Evolutionary conservation across 64 coral and sea anemone genomes (phyloP).

Genomic region (Pachyseris speciosa): DNA sequence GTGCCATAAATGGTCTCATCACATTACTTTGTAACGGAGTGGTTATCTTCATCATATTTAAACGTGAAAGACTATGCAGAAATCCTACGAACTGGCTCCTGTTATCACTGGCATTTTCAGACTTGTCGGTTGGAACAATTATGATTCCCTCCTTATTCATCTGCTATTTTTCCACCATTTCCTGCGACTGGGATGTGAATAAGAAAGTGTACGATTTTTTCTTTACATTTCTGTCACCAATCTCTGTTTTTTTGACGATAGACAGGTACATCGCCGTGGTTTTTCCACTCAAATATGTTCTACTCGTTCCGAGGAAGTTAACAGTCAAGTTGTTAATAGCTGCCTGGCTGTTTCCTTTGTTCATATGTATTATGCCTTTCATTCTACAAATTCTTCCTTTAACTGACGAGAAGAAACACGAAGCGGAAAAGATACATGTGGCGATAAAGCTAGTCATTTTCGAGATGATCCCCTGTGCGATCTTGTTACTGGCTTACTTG

Average conservation of each 20-base stretch:
- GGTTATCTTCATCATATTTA: slow-evolving; percentile 56
- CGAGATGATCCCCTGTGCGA: slow-evolving; percentile 44
- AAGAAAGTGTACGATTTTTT: slow-evolving; percentile 68
- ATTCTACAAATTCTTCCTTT: slow-evolving; percentile 26
- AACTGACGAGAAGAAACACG: neutral
- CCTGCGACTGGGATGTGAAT: slow-evolving; percentile 62
- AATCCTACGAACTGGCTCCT: slow-evolving; percentile 76
- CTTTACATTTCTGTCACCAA: slow-evolving; percentile 69
- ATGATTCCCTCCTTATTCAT: slow-evolving; percentile 76
- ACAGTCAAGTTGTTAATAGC: slow-evolving; percentile 42
- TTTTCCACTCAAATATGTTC: slow-evolving; percentile 42
- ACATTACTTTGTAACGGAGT: slow-evolving; percentile 68
- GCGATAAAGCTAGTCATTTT: slow-evolving; percentile 40
- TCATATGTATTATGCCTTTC: neutral
- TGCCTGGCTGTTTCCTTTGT: slow-evolving; percentile 37
- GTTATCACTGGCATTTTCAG: slow-evolving; percentile 52
- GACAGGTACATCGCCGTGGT: slow-evolving; percentile 68
- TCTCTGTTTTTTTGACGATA: slow-evolving; percentile 66
- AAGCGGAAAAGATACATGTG: slow-evolving; percentile 13
- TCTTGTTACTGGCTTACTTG: slow-evolving; percentile 53
- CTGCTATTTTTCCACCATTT: slow-evolving; percentile 49
- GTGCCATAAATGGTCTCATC: slow-evolving; percentile 41
- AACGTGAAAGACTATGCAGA: slow-evolving; percentile 30
- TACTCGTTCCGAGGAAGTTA: slow-evolving; percentile 8
- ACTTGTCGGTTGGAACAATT: slow-evolving; percentile 56